Conservation (phyloP, 2,888 invertebrate species). For the Isotomurus palustris region DNA sequence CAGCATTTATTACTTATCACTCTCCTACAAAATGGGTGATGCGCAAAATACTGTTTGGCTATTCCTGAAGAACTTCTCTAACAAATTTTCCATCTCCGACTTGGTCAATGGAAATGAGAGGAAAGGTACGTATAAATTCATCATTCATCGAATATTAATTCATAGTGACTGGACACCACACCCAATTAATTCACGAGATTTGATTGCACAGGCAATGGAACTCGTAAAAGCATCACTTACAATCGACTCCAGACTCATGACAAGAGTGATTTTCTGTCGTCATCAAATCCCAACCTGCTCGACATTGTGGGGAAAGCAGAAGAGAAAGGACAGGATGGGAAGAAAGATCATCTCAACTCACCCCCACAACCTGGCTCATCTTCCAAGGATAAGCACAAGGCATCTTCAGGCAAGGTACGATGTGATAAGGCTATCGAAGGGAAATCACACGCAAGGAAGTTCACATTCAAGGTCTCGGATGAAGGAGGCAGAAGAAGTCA, state of each 20-base stretch:
- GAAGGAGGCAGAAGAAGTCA: background rate
- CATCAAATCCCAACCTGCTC: slow-evolving; percentile 17
- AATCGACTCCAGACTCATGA: slow-evolving; percentile 11
- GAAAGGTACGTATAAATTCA: too few relatives aligned
- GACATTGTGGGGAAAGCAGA: slow-evolving; percentile 10
- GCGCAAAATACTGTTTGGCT: slow-evolving; percentile 12
- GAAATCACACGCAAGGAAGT: background rate
- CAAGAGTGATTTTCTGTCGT: slow-evolving; percentile 15
- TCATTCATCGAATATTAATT: too few relatives aligned
- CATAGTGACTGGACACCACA: too few relatives aligned
- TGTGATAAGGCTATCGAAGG: background rate
- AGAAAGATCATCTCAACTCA: background rate
- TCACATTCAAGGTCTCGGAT: background rate
- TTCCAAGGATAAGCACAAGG: too few relatives aligned
- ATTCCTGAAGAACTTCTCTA: slow-evolving; percentile 18
- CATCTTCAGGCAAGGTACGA: background rate
- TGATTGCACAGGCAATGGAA: too few relatives aligned
- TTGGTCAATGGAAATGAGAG: slow-evolving; percentile 14
- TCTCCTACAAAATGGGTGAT: background rate
- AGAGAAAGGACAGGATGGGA: background rate
- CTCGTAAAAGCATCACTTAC: slow-evolving; percentile 5
- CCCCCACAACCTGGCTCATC: slow-evolving; percentile 8
- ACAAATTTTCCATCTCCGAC: slow-evolving; percentile 14
- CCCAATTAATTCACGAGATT: too few relatives aligned
- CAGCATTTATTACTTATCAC: too few relatives aligned